Conservation (phyloP, 2,113 vertebrate species). For the Hipposideros armiger region DNA sequence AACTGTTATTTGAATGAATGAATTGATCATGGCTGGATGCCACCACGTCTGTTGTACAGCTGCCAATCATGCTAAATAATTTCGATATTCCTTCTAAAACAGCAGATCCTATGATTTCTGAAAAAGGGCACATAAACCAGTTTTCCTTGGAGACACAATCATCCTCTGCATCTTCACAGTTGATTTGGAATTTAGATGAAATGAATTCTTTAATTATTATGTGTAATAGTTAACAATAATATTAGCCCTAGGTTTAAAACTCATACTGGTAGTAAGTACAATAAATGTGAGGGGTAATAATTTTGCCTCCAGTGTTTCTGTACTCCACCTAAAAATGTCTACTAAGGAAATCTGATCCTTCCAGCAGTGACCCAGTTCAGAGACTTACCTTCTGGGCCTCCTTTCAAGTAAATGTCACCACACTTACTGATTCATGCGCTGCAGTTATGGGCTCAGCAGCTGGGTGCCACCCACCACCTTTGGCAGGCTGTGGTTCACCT, state of each 20-base stretch:
- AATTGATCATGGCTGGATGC: neutral
- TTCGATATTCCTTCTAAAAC: neutral
- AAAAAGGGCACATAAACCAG: neutral
- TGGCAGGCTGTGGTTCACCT: neutral
- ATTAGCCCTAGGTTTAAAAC: slow-evolving; percentile 11
- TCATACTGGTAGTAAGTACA: neutral
- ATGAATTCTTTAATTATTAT: slow-evolving; percentile 37
- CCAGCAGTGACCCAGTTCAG: neutral
- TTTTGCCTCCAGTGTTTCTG: neutral
- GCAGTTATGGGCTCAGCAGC: neutral
- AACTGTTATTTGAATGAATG: neutral
- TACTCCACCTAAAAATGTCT: neutral
- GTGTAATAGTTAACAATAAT: neutral
- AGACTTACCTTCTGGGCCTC: neutral
- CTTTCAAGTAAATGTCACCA: neutral
- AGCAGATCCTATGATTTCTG: neutral
- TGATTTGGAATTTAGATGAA: neutral
- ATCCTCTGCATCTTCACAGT: neutral
- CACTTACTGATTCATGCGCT: neutral
- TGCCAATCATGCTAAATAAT: neutral
- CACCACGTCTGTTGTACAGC: neutral
- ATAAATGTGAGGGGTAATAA: neutral
- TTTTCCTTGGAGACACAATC: neutral
- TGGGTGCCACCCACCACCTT: neutral
- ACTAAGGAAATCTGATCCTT: slow-evolving; percentile 24